Evolutionary conservation across 37 sponge, comb jelly and placozoan genomes (phyloP), one percentile per base, ranked within the genome.

Genomic region (Chondrosia reniformis): DNA sequence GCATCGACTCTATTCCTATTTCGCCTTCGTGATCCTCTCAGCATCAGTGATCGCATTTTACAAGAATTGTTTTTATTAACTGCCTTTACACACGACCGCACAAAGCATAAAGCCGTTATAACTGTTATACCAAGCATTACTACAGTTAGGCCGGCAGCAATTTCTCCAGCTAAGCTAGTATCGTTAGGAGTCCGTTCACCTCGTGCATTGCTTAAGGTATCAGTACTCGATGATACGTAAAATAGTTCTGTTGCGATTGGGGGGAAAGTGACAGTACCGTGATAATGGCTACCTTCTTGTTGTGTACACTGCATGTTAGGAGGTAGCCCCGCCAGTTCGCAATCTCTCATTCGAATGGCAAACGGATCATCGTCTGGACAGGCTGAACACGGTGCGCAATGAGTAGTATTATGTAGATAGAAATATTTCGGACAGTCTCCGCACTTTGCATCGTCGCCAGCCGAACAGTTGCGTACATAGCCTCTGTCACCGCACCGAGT

Each of bases 331-430:
- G 40, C 72, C 41, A 39, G 21, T 40, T 69, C 25, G 10, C 72
- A 69, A 21, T 69, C 72, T 12, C 17, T 69, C 72, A 69, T 69
- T 40, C 36, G 31, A 34, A 69, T 34, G 15, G 72, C n/a, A 40
- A 39, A 39, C n/a, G 43, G 42, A 56, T 56, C 58, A 40, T 44
- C 72, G 38, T 64, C 66, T 19, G 36, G 32, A 28, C 72, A 69
- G 22, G 4, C n/a, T 24, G 72, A 69, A 25, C 72, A 69, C 2
- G 43, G 22, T 41, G n/a, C 72, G 42, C 72, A 69, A 10, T 10
- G 10, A 5, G 40, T 69, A 40, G n/a, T 39, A 24, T 37, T 69
- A 25, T 69, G 42, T 9, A 69, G 43, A 44, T 22, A 34, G 2
- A 9, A 40, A 39, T 40, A 22, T n/a, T 25, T 21, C n/a, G 72